Conservation (phyloP, 1,140 invertebrate genomes). For the Meteorus sp. region DNA sequence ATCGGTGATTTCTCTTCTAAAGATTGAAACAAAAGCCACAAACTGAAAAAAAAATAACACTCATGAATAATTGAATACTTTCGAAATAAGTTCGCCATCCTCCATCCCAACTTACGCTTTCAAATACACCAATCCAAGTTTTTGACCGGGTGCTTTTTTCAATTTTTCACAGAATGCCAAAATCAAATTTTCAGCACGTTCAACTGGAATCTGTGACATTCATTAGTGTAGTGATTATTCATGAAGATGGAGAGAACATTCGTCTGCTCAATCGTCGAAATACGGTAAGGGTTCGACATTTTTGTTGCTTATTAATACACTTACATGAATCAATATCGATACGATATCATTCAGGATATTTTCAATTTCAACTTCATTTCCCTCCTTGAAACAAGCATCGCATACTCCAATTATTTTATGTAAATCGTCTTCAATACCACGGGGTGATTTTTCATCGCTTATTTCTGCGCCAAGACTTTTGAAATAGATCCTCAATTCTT, state of each 20-base stretch:
- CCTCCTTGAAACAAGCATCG: constrained; percentile 87
- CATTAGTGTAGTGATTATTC: constrained; percentile 37
- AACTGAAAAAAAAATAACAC: constrained; percentile 54
- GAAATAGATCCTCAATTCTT: constrained; percentile 86
- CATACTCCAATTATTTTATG: constrained; percentile 94
- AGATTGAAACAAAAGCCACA: constrained; percentile 89
- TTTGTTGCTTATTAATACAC: too few relatives aligned
- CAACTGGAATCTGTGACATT: constrained; percentile 71
- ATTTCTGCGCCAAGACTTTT: constrained; percentile 91
- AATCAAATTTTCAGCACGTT: constrained; percentile 88
- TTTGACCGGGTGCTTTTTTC: constrained; percentile 84
- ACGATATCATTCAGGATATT: constrained; percentile 88
- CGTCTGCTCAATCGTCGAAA: too few relatives aligned
- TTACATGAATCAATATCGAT: constrained; percentile 86
- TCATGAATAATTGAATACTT: too few relatives aligned
- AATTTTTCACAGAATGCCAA: constrained; percentile 91
- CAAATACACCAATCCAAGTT: constrained; percentile 39
- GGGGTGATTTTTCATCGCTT: constrained; percentile 84
- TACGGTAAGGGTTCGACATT: too few relatives aligned
- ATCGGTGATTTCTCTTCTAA: constrained; percentile 81
- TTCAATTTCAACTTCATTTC: constrained; percentile 78
- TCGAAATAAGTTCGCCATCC: too few relatives aligned
- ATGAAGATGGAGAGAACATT: constrained; percentile 14
- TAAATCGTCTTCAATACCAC: constrained; percentile 90
- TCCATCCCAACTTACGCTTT: too few relatives aligned